Conservation (phyloP, 92 coral and sea anemone species). For the Ricordea florida region DNA sequence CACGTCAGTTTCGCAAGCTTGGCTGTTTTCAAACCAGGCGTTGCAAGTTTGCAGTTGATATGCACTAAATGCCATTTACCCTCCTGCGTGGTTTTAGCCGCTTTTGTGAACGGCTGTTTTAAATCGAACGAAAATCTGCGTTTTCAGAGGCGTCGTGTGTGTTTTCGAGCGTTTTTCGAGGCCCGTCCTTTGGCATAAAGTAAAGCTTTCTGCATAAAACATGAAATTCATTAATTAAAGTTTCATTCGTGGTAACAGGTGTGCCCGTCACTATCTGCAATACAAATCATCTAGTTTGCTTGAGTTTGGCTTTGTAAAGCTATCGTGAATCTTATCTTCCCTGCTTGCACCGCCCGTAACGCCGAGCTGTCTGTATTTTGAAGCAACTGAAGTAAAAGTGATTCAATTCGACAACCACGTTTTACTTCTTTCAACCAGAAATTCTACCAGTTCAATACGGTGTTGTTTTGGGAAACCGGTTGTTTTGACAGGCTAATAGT, state of each 20-base stretch:
- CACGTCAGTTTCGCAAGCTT: slow-evolving; percentile 1
- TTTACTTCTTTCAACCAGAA: background rate
- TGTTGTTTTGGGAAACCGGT: background rate
- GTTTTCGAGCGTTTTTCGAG: background rate
- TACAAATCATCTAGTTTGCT: slow-evolving; percentile 2
- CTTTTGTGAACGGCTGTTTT: too few relatives aligned
- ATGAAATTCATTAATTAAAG: slow-evolving; percentile 60
- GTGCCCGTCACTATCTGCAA: slow-evolving; percentile 6
- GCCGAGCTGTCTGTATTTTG: background rate
- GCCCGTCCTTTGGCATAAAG: background rate
- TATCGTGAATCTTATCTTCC: background rate
- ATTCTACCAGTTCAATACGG: background rate
- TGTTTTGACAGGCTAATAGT: background rate
- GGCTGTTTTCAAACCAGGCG: too few relatives aligned
- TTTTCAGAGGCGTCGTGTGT: background rate
- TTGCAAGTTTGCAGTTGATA: too few relatives aligned
- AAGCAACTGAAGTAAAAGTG: background rate
- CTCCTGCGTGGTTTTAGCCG: too few relatives aligned
- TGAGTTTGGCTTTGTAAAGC: slow-evolving; percentile 19
- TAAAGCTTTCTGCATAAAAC: slow-evolving; percentile 42
- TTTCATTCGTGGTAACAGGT: slow-evolving; percentile 63
- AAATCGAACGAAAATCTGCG: background rate
- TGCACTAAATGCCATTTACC: too few relatives aligned
- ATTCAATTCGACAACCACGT: background rate
- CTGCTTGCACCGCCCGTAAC: background rate